phyloP scores from a whole-genome alignment of 2,113 vertebrate genomes.

The Spilogale gracilis region DNA sequence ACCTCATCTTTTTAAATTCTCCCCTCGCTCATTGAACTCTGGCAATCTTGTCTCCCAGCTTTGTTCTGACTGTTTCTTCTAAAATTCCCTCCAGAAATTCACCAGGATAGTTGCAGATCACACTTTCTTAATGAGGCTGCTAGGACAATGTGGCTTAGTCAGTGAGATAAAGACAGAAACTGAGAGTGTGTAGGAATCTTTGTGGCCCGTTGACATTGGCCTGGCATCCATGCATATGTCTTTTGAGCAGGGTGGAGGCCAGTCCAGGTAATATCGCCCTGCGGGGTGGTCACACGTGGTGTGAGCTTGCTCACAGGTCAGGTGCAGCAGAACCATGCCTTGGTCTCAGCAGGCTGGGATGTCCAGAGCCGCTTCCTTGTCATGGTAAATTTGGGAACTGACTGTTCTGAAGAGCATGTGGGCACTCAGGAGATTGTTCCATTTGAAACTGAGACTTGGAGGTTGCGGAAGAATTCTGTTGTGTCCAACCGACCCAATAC shows the following conservation, averaged over 20 bases:
- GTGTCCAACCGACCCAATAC: not conserved
- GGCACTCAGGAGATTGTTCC: not conserved
- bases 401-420: not conserved
- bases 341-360: not conserved
- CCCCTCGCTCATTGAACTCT: not conserved
- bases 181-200: not conserved
- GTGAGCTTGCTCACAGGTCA: not conserved
- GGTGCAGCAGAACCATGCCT: not conserved
- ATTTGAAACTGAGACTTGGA: not conserved
- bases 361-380: not conserved
- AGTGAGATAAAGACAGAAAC: not conserved
- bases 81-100: not conserved
- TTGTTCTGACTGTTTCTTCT: not conserved
- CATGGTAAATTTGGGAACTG: not conserved
- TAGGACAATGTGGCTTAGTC: not conserved
- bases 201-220: not conserved
- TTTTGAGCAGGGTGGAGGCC: not conserved
- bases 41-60: not conserved
- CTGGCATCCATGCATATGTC: rapidly evolving
- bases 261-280: no score
- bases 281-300: not conserved
- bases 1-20: not conserved
- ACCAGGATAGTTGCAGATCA: not conserved
- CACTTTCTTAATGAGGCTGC: not conserved
- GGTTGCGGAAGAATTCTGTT: not conserved